Evolutionary conservation across 2,797 vertebrate species (phyloP).

Genomic region (Sebastes hubbsi): DNA sequence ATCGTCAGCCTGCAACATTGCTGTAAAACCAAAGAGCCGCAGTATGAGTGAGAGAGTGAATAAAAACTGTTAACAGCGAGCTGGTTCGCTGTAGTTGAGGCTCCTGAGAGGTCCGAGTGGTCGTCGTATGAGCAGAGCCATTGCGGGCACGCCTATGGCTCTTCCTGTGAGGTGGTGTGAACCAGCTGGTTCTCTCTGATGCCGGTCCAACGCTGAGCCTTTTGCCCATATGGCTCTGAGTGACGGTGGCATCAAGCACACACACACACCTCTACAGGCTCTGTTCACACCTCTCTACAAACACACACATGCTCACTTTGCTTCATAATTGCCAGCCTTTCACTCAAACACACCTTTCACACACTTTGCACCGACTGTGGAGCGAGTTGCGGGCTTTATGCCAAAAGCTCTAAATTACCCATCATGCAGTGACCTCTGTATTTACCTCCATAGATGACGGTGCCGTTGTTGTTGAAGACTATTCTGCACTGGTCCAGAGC

Average conservation of each 20-base stretch:
- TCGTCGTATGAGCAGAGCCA: slow-evolving; percentile 30
- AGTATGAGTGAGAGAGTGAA: neutral
- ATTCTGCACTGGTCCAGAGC: slow-evolving; percentile 98
- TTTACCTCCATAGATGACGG: slow-evolving; percentile 98
- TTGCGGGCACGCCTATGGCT: slow-evolving; percentile 20
- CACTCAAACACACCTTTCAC: slow-evolving; percentile 52
- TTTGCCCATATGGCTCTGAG: slow-evolving; percentile 64
- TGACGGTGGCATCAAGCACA: slow-evolving; percentile 29
- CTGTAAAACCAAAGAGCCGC: slow-evolving; percentile 70
- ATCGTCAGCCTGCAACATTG: slow-evolving; percentile 98
- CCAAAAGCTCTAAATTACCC: slow-evolving; percentile 17
- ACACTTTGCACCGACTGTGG: slow-evolving; percentile 26
- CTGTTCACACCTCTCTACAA: slow-evolving; percentile 59
- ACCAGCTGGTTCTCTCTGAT: slow-evolving; percentile 66
- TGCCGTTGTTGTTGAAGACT: slow-evolving; percentile 98
- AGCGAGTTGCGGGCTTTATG: slow-evolving; percentile 22
- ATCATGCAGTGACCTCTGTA: slow-evolving; percentile 2
- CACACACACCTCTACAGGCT: slow-evolving; percentile 24
- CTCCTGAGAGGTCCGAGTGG: slow-evolving; percentile 20
- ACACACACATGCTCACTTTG: slow-evolving; percentile 49
- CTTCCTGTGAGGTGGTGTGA: slow-evolving; percentile 55
- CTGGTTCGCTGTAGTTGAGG: neutral
- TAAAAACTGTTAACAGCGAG: neutral
- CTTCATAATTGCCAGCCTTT: slow-evolving; percentile 29
- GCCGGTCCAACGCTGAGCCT: slow-evolving; percentile 51